Percentiles rank a stretch among this genome's conserved stretches.
Conservation (phyloP, 2,888 invertebrate species). For the Cyaniris semiargus region DNA sequence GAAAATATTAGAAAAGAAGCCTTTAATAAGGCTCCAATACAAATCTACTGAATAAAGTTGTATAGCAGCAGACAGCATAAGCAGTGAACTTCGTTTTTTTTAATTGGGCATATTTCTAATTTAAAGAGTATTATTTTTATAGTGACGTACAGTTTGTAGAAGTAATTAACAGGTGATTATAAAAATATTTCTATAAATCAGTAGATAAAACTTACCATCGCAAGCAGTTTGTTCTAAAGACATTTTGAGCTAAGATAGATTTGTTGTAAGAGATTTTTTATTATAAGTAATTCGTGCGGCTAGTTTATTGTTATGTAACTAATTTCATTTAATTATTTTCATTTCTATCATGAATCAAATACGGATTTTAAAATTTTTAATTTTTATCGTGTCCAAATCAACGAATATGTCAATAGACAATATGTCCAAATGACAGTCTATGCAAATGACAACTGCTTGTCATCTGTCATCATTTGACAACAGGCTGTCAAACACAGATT, state of each 20-base stretch:
- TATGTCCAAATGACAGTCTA: too few species aligned
- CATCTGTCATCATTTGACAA: not conserved
- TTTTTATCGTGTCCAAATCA: not conserved
- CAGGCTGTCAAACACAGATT: too few species aligned
- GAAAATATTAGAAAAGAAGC: constrained; percentile 40
- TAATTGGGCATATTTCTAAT: not conserved
- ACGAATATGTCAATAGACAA: too few species aligned
- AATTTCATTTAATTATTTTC: not conserved
- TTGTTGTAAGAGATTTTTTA: not conserved
- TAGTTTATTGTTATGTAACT: not conserved
- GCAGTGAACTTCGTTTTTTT: constrained; percentile 33
- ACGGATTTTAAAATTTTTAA: not conserved
- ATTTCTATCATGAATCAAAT: not conserved
- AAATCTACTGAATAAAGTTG: not conserved
- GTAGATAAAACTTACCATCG: constrained; percentile 84
- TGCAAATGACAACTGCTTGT: not conserved
- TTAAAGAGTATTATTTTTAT: not conserved
- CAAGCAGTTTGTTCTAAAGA: constrained; percentile 94
- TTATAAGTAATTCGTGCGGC: not conserved
- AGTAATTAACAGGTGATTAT: not conserved
- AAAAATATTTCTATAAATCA: not conserved
- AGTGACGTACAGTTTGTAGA: not conserved
- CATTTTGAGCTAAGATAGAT: constrained; percentile 68
- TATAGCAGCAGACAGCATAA: not conserved
- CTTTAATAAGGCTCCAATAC: constrained; percentile 34